A percentile compares a stretch with the other conserved stretches of the same genome.
Conservation (phyloP, 2,888 invertebrate genomes). For the Acronicta aceris region DNA sequence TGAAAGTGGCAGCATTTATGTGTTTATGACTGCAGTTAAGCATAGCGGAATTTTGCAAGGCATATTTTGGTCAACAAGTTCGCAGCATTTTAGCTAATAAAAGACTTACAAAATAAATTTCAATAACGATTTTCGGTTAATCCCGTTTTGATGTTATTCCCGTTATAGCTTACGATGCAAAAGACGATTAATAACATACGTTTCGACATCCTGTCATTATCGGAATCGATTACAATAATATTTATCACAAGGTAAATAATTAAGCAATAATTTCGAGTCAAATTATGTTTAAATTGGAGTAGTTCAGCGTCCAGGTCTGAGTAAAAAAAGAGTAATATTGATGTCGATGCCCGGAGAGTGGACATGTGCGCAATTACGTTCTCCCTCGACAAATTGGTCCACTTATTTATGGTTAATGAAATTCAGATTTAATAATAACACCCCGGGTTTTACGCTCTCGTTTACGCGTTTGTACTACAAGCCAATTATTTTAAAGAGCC, state of each 20-base stretch:
- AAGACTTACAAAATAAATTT: conserved; percentile 2
- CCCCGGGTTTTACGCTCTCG: conserved; percentile 67
- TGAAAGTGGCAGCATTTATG: conserved; percentile 81
- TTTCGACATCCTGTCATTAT: conserved; percentile 31
- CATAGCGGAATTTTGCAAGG: conserved; percentile 60
- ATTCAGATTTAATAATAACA: conserved; percentile 78
- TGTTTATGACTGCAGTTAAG: conserved; percentile 77
- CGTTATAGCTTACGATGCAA: conserved; percentile 6
- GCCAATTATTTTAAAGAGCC: conserved; percentile 67
- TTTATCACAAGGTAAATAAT: conserved; percentile 50
- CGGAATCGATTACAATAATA: conserved; percentile 43
- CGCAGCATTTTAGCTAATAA: conserved; percentile 19
- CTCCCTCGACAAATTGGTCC: conserved; percentile 71
- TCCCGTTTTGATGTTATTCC: conserved; percentile 6
- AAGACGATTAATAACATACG: conserved; percentile 21
- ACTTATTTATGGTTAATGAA: conserved; percentile 79
- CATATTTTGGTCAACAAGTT: conserved; percentile 36
- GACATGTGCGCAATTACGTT: conserved; percentile 71
- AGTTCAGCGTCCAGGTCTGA: conserved; percentile 38
- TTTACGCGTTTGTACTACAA: conserved; percentile 73
- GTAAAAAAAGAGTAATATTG: conserved; percentile 50
- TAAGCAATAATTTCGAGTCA: conserved; percentile 46
- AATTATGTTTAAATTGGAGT: conserved; percentile 59
- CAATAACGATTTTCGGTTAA: conserved; percentile 5
- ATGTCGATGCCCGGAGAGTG: conserved; percentile 59